A percentile compares a stretch with the other conserved stretches of the same genome.
These are phyloP conservation scores for Dolichoris vasculosae DNA, from an alignment of 1,140 invertebrate species.

Conservation along the genomic window DNA sequence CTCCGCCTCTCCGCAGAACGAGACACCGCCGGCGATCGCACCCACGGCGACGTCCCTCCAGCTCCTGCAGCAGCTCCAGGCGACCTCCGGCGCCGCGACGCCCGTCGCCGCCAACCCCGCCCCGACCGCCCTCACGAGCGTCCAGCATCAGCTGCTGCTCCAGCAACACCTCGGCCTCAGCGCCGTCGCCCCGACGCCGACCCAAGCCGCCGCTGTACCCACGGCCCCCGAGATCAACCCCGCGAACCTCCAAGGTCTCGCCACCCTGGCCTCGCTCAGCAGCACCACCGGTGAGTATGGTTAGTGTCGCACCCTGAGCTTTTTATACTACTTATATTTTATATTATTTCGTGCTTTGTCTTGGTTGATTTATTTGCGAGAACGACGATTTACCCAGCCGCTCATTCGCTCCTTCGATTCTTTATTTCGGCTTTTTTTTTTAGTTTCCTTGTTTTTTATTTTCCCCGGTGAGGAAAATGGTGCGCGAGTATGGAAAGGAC, in stretches of 20 bases:
- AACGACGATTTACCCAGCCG: background rate
- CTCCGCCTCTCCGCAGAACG: conserved; percentile 63
- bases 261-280: conserved; percentile 76
- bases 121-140: conserved; percentile 68
- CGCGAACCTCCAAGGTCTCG: conserved; percentile 78
- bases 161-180: conserved; percentile 81
- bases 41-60: conserved; percentile 82
- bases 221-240: conserved; percentile 75
- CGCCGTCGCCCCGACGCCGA: conserved; percentile 67
- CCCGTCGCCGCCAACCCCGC: conserved; percentile 80
- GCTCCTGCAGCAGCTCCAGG: conserved; percentile 85
- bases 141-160: conserved; percentile 73
- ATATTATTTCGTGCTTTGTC: background rate
- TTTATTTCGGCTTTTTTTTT: background rate
- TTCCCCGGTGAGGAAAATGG: background rate
- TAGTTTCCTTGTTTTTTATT: no score
- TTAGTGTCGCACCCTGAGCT: conserved; percentile 64
- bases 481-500: no score
- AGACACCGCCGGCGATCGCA: conserved; percentile 79
- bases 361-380: background rate
- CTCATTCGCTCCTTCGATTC: background rate
- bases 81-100: conserved; percentile 78
- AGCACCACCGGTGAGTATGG: conserved; percentile 72
- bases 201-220: conserved; percentile 62
- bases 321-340: background rate